Base-by-base conservation (phyloP, 2,113 vertebrate species). In the Gadus chalcogrammus region DNA sequence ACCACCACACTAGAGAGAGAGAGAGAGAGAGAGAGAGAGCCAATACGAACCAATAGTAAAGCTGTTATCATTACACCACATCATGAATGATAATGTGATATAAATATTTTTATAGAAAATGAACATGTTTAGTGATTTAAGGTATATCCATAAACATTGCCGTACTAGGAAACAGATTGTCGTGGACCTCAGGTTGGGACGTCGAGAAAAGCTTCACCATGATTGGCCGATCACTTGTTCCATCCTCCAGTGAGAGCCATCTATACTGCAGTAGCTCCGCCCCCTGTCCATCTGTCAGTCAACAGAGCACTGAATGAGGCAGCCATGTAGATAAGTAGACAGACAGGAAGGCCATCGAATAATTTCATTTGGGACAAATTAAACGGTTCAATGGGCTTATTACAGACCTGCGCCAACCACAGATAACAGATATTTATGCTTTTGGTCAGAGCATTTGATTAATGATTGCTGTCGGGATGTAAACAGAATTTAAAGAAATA, bases 171-270 rank as follows among this genome's bases (percentile, higher is more conserved):
- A 73, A 77, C 61, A 93, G 86, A 42, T 61, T 79, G 13, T 22
- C 65, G 58, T 92, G 89, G 3, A 82, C 72, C 11, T 93, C 89
- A 0, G 92, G 92, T 31, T 93, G 92, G 3, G 91, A 93, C 0
- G 92, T 93, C 35, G 88, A 80, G 80, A 91, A 92, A 1, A 93
- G 89, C 85, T 93, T 90, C 73, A 93, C 84, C 68, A 69, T 82
- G 80, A 93, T 83, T 71, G 86, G 91, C 60, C 75, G 58, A 12
- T 70, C 13, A n/a, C 86, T 83, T 3, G 78, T 76, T 1, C 91
- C 88, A 0, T 93, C 92, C 71, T 89, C 83, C 75, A 93, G 53
- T 55, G 64, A 86, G 18, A 93, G 77, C 92, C 92, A 93, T 28
- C 82, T 87, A 67, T 92, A 93, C 79, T 91, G 85, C 74, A 83